Conservation (phyloP, 2,797 vertebrate species). For the Tapera naevia region DNA sequence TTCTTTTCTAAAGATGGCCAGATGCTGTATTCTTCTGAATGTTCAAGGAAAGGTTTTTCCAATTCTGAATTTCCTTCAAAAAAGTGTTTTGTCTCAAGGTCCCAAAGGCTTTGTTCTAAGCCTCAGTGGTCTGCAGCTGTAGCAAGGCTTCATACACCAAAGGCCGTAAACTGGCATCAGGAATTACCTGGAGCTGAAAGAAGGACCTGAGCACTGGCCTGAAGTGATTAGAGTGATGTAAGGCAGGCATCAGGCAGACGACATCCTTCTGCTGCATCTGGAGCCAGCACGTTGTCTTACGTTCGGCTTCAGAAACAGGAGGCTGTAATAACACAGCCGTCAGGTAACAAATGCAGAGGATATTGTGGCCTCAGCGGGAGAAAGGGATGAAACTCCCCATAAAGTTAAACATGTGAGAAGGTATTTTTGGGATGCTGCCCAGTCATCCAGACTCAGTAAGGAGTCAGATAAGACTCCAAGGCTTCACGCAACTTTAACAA, state of each 20-base stretch:
- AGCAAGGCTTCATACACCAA: neutral
- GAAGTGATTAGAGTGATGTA: constrained; percentile 35
- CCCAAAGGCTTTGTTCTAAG: neutral
- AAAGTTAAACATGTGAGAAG: constrained; percentile 66
- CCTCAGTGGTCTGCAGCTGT: neutral
- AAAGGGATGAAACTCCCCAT: constrained; percentile 57
- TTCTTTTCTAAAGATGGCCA: neutral
- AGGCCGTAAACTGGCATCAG: neutral
- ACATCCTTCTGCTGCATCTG: constrained; percentile 37
- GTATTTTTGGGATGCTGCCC: constrained; percentile 66
- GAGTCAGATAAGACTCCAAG: constrained; percentile 58
- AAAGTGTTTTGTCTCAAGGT: neutral
- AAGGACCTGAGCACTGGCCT: neutral
- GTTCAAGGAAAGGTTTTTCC: neutral
- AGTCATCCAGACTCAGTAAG: constrained; percentile 46
- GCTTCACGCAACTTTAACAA: constrained; percentile 9
- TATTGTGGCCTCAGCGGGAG: constrained; percentile 61
- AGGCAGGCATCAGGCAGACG: neutral
- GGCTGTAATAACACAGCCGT: constrained; percentile 34
- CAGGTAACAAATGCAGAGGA: constrained; percentile 48
- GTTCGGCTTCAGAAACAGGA: constrained; percentile 4
- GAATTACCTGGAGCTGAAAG: constrained; percentile 12
- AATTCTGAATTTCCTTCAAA: neutral
- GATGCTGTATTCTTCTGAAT: neutral
- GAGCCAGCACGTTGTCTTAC: neutral